Evolutionary conservation across 2,113 vertebrate species (phyloP), one percentile per base, ranked within the genome.

Genomic region (Bujurquina vittata): DNA sequence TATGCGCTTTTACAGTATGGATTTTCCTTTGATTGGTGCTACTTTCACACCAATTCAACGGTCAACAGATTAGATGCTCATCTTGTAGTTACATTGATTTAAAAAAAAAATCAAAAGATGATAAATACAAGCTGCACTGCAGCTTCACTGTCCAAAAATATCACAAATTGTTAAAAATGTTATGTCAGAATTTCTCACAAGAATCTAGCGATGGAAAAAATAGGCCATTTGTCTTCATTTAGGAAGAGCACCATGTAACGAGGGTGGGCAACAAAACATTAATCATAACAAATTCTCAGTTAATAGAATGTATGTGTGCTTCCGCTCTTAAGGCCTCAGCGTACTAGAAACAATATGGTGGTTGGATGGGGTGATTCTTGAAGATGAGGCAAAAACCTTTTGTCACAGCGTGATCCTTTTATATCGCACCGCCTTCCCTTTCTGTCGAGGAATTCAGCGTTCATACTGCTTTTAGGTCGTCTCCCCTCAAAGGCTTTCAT

Each of bases 211-310:
- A 79, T 59, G 57, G 57, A 49, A 57, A 57, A 77, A 82, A 73
- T 65, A 65, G 75, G 40, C 40, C 67, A 77, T 88, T 79, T 77
- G 37, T 88, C 81, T 80, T 82, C 14, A 88, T 86, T 87, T 69
- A 74, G 61, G 18, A 57, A 43, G 43, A 69, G 33, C 81, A 29
- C 31, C 18, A 10, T 55, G 29, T 67, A 80, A 78, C 1, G 7
- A 80, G 77, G 60, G 49, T 17, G 52, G 61, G 52, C 56, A 52
- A 82, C 56, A 76, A 75, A 79, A 55, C 74, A 89, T 87, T 84
- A 87, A 89, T 89, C 83, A 86, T 54, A 4, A 12, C 10, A 62
- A 62, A 58, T 29, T 58, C 12, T 77, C 7, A 20, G 11, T 80
- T 56, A 77, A 40, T 62, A 26, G 59, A 37, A 3, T 54, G 17